Conservation (phyloP, 1,140 invertebrate genomes). For the Chlorops oryzae region DNA sequence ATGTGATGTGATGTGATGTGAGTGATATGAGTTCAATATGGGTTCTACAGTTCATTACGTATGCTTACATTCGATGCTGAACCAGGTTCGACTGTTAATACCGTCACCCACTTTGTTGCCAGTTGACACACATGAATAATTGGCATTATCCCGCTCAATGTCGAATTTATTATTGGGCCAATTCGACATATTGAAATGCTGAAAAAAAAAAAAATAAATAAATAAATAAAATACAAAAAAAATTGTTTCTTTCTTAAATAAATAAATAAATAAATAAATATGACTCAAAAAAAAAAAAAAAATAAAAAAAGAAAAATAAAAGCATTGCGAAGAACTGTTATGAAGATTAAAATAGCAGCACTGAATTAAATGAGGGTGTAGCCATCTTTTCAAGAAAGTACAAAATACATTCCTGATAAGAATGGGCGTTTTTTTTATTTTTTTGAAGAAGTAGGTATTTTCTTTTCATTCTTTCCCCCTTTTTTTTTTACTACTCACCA, state of each 20-base stretch:
- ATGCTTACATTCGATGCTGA: slow-evolving; percentile 82
- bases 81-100: slow-evolving; percentile 72
- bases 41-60: no score
- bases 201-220: slow-evolving; percentile 8
- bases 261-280: not conserved
- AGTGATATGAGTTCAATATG: not conserved
- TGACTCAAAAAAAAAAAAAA: no score
- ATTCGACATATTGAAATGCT: slow-evolving; percentile 64
- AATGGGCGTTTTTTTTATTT: no score
- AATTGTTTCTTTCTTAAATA: no score
- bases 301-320: no score
- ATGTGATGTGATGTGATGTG: not conserved
- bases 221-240: slow-evolving; percentile 7
- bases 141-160: slow-evolving; percentile 67
- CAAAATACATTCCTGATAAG: not conserved
- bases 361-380: no score
- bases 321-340: no score
- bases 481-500: slow-evolving; percentile 55
- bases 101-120: slow-evolving; percentile 64
- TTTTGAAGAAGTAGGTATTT: no score
- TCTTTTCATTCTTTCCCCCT: no score
- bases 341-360: no score
- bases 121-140: slow-evolving; percentile 77
- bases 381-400: not conserved
- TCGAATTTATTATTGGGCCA: slow-evolving; percentile 74